Base-by-base conservation (phyloP, 2,113 vertebrate species). In the Arizona elegans region DNA sequence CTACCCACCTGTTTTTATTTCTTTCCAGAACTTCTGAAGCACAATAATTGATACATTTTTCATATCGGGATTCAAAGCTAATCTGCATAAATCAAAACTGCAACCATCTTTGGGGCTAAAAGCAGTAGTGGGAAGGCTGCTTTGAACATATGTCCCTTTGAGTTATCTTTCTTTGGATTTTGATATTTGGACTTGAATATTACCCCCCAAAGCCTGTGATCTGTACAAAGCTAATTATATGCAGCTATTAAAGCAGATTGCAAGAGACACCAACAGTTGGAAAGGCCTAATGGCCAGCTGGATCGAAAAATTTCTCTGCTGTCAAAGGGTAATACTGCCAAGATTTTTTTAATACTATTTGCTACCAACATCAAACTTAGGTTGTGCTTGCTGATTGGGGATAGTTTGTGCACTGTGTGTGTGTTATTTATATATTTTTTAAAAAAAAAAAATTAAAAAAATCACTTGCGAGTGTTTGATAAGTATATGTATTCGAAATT, bases 261-360 rank as follows among this genome's bases (percentile, higher is more conserved):
- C 95, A 97, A 91, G 92, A 97, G 94, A 96, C 91, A 95, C 91
- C 97, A 96, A 97, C 97, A 98, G 97, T 97, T 97, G 97, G 96
- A 97, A 97, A 97, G 94, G 95, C 95, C 96, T 98, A 97, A 97
- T 97, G 97, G 97, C 97, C 97, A 98, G 97, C 96, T 97, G 97
- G 97, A 96, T 95, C 90, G 86, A 87, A 96, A 91, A 96, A 93
- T 96, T 96, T 95, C 95, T 93, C 91, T 95, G 93, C 96, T 96
- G 93, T 96, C 95, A 92, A 95, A 88, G 38, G 93, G 93, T 96
- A 96, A 96, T 90, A 97, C 96, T 97, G 94, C 96, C 96, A 97
- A 94, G 92, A 93, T 95, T 96, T 96, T 53, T 97, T 93, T 52
- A 26, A 95, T 95, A 90, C 75, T 55, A 62, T 97, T 97, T 96